Conservation (phyloP, 23 tunicate species). For the Clavelina lepadiformis region DNA sequence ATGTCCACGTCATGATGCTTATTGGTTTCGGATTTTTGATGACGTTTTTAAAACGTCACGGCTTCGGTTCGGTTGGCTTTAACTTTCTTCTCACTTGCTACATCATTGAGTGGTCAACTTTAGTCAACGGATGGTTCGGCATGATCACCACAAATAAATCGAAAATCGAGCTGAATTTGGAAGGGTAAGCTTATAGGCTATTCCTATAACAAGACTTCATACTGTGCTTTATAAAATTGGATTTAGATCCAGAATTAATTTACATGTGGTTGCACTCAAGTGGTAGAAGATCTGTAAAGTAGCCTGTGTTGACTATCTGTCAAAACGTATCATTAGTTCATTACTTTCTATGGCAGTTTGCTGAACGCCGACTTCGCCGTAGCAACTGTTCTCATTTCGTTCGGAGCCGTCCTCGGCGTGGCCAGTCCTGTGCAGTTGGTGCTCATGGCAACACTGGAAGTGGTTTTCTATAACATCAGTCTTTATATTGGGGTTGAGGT, state of each 20-base stretch:
- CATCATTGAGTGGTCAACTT: slow-evolving; percentile 70
- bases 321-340: too few species aligned
- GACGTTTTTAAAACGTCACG: slow-evolving; percentile 74
- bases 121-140: slow-evolving; percentile 67
- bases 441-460: slow-evolving; percentile 81
- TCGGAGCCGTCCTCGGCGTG: slow-evolving; percentile 89
- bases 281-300: too few species aligned
- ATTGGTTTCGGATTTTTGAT: slow-evolving; percentile 84
- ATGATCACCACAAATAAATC: slow-evolving; percentile 8
- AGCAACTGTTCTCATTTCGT: slow-evolving; percentile 83
- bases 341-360: too few species aligned
- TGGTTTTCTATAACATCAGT: slow-evolving; percentile 79
- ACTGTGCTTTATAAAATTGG: too few species aligned
- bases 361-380: slow-evolving; percentile 93
- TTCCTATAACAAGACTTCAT: too few species aligned
- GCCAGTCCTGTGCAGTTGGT: slow-evolving; percentile 77
- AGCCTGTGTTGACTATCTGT: too few species aligned
- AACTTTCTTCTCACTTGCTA: slow-evolving; percentile 56
- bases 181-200: slow-evolving; percentile 35
- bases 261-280: too few species aligned
- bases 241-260: too few species aligned
- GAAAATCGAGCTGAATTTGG: slow-evolving; percentile 34
- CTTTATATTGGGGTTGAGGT: slow-evolving; percentile 30
- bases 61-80: slow-evolving; percentile 68
- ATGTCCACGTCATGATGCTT: slow-evolving; percentile 78